phyloP scores from a whole-genome alignment of 2,888 invertebrate species.

The Tipula vernalis region DNA sequence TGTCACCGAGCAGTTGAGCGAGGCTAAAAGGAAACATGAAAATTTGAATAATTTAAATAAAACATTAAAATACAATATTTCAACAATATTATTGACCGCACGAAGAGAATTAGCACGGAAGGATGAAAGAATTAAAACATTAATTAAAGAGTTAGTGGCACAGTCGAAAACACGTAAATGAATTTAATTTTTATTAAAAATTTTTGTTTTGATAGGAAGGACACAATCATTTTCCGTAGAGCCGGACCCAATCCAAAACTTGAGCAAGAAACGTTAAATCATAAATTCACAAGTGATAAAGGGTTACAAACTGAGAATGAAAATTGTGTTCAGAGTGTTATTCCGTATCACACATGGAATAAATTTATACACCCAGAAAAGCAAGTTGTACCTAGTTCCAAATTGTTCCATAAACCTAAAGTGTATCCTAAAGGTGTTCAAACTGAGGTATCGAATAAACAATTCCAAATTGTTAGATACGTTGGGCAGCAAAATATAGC shows the following conservation, averaged over 20 bases:
- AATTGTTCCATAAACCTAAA: neutral
- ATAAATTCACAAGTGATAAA: neutral
- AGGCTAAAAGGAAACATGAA: neutral
- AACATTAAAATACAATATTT: conserved; percentile 21
- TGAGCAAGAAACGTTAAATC: neutral
- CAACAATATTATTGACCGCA: conserved; percentile 29
- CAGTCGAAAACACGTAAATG: neutral
- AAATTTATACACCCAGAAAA: neutral
- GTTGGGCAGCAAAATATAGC: neutral
- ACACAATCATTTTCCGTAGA: neutral
- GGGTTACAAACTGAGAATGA: too few relatives aligned
- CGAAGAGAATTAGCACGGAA: conserved; percentile 29
- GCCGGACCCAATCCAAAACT: neutral
- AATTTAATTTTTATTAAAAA: neutral
- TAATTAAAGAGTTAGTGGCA: conserved; percentile 28
- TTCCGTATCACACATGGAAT: neutral
- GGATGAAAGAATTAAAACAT: conserved; percentile 24
- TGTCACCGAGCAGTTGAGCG: neutral
- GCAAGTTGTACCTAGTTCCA: neutral
- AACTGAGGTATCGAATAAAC: neutral
- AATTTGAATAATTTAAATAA: neutral
- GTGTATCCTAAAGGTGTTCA: neutral
- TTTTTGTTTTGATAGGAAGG: neutral
- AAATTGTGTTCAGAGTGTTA: neutral
- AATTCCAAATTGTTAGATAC: neutral